phyloP scores from a whole-genome alignment of 2,113 vertebrate species.

The Zosterops hypoxanthus region DNA sequence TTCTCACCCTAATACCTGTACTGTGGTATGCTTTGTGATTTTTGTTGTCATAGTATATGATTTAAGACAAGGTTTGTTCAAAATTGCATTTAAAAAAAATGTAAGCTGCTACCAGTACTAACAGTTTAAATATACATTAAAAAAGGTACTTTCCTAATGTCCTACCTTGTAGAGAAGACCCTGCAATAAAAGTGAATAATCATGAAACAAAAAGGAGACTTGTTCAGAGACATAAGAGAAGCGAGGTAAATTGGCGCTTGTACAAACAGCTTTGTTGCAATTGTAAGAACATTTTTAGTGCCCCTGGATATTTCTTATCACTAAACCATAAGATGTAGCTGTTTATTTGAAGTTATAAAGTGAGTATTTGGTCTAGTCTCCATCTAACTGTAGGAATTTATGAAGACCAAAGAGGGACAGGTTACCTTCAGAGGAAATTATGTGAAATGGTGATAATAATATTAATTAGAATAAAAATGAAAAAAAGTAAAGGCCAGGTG shows the following conservation, averaged over 20 bases:
- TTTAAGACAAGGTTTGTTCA: neutral
- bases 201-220: neutral
- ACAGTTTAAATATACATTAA: neutral
- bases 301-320: constrained; percentile 14
- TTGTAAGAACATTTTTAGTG: neutral
- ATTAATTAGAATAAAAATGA: neutral
- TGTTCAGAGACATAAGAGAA: neutral
- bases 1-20: neutral
- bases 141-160: neutral
- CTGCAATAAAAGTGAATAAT: neutral
- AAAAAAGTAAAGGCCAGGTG: neutral
- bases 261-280: neutral
- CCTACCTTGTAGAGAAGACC: neutral
- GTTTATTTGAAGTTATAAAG: neutral
- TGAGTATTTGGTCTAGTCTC: neutral
- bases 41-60: neutral
- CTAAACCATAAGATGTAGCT: neutral
- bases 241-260: accelerated
- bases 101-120: neutral
- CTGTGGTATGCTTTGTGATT: neutral
- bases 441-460: neutral
- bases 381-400: neutral
- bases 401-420: neutral
- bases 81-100: neutral
- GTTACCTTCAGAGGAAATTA: neutral